phyloP scores from a whole-genome alignment of 2,797 vertebrate genomes.

The Trachops cirrhosus region DNA sequence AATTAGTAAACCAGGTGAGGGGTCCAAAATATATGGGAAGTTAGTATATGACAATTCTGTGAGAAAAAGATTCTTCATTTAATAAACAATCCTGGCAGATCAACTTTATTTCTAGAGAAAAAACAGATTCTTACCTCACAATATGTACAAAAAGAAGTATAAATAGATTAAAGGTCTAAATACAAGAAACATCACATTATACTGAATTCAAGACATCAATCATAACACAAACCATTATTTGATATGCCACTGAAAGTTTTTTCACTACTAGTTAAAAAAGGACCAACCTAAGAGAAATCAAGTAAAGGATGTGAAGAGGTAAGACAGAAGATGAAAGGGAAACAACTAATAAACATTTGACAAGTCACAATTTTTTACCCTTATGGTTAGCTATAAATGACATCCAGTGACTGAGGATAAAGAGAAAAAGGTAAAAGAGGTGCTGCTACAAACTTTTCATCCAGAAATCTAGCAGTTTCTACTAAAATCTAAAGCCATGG shows the following conservation, averaged over 20 bases:
- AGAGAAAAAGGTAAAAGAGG: background rate
- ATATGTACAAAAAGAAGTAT: background rate
- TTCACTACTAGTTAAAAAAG: background rate
- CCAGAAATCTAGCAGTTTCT: background rate
- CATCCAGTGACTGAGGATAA: background rate
- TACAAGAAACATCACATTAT: background rate
- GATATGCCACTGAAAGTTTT: background rate
- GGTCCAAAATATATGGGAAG: background rate
- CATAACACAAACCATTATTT: background rate
- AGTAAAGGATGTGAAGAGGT: background rate
- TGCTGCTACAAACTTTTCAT: background rate
- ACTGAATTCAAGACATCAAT: background rate
- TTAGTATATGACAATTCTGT: background rate
- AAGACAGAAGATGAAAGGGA: background rate
- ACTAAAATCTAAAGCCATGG: background rate
- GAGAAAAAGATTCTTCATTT: background rate
- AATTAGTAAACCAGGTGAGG: background rate
- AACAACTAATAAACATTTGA: background rate
- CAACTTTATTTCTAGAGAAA: background rate
- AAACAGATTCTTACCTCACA: background rate
- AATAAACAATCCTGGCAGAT: background rate
- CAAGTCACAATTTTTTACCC: background rate
- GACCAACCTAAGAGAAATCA: background rate
- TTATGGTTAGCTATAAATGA: background rate
- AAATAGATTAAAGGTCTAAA: background rate